Conservation (phyloP, 2,113 vertebrate species). For the Xenopus tropicalis region DNA sequence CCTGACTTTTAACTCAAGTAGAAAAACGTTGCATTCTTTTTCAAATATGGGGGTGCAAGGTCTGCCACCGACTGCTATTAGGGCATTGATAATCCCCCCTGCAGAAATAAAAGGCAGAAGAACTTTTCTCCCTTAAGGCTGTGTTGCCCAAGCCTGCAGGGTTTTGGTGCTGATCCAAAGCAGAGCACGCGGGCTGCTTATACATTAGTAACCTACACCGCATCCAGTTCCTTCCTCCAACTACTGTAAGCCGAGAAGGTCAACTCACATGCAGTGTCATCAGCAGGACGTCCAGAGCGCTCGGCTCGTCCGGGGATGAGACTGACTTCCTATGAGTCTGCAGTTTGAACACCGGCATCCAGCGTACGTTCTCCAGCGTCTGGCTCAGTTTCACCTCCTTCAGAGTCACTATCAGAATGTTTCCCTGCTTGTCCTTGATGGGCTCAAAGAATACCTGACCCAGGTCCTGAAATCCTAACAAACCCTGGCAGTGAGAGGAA, state of each 20-base stretch:
- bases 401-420: slow-evolving; percentile 73
- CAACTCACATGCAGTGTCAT: slow-evolving; percentile 74
- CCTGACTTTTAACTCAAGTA: too few relatives aligned
- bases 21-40: too few relatives aligned
- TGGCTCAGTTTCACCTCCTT: slow-evolving; percentile 76
- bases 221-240: background rate
- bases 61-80: too few relatives aligned
- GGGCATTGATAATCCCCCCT: too few relatives aligned
- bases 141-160: background rate
- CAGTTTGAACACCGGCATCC: slow-evolving; percentile 79
- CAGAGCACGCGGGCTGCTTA: slow-evolving; percentile 7
- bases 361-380: slow-evolving; percentile 75
- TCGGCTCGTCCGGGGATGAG: slow-evolving; percentile 81
- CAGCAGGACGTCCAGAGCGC: slow-evolving; percentile 78
- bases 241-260: slow-evolving; percentile 23
- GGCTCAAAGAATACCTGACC: slow-evolving; percentile 86
- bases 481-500: slow-evolving; percentile 67
- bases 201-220: slow-evolving; percentile 11
- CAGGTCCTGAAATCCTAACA: slow-evolving; percentile 82
- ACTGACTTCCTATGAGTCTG: slow-evolving; percentile 83
- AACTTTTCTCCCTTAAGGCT: too few relatives aligned
- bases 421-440: slow-evolving; percentile 84
- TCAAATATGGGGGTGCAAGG: too few relatives aligned
- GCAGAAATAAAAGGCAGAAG: too few relatives aligned
- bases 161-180: background rate